Percentiles rank a stretch among this genome's conserved stretches.
Evolutionary conservation across 2,888 invertebrate species (phyloP).

Genomic region (Argyra leucocephala): DNA sequence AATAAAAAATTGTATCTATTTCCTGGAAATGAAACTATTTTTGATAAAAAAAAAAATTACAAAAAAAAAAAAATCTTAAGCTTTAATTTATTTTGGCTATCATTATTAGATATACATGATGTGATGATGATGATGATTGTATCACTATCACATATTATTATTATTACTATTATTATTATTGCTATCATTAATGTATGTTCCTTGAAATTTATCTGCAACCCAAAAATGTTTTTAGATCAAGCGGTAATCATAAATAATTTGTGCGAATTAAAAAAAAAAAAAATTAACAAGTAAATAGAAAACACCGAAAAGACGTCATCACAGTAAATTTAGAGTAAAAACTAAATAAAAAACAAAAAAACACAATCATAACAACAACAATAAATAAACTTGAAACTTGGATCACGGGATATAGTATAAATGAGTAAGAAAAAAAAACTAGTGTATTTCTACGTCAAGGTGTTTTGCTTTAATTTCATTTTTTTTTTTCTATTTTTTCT

Average conservation of each 20-base stretch:
- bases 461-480: constrained; percentile 1
- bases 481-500: neutral
- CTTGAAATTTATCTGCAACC: neutral
- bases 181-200: neutral
- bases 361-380: neutral
- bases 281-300: too few species aligned
- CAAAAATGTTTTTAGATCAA: neutral
- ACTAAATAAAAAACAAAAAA: neutral
- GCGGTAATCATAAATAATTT: constrained; percentile 1
- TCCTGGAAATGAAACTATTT: neutral
- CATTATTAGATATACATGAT: neutral
- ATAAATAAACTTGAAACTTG: neutral
- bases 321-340: neutral
- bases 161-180: neutral
- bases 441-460: neutral
- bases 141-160: neutral
- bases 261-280: neutral
- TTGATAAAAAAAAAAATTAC: neutral
- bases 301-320: neutral
- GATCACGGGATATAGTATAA: neutral
- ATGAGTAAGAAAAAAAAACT: too few species aligned
- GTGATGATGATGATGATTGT: neutral
- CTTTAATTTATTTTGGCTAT: neutral
- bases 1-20: neutral
- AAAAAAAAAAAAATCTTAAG: neutral